phyloP scores from a whole-genome alignment of 2,888 invertebrate species.

The Fragum whitleyi region DNA sequence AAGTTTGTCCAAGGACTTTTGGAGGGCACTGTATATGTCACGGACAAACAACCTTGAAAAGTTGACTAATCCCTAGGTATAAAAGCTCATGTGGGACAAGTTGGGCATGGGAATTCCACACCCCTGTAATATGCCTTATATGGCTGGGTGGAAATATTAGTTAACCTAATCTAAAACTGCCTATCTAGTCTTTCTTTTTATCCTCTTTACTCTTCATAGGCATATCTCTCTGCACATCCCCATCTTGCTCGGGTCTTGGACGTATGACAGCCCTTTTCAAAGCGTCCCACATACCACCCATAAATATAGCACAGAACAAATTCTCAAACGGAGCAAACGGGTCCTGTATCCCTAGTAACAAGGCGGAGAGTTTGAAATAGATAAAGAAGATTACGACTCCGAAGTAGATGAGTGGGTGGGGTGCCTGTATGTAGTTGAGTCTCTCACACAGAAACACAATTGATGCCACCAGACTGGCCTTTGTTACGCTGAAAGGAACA shows the following conservation, averaged over 20 bases:
- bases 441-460: constrained; percentile 98
- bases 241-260: constrained; percentile 75
- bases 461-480: constrained; percentile 97
- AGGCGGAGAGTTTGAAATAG: constrained; percentile 97
- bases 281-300: constrained; percentile 99
- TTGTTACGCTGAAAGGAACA: constrained; percentile 93
- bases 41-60: too few relatives aligned
- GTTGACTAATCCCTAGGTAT: too few relatives aligned
- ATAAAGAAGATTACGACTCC: constrained; percentile 98
- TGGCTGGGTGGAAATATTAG: background rate
- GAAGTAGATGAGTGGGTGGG: constrained; percentile 98
- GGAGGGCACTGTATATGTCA: too few relatives aligned
- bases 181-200: constrained; percentile 79
- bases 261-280: constrained; percentile 93
- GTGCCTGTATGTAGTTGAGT: constrained; percentile 97
- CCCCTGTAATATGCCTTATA: too few relatives aligned
- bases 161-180: background rate
- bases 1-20: too few relatives aligned
- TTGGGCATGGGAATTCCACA: too few relatives aligned
- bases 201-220: constrained; percentile 79
- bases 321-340: constrained; percentile 99
- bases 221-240: constrained; percentile 73
- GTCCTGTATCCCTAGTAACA: constrained; percentile 98
- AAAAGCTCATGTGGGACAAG: too few relatives aligned
- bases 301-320: constrained; percentile 93